Evolutionary conservation across 2,113 vertebrate genomes (phyloP).

Genomic region (Misgurnus mizolepis): DNA sequence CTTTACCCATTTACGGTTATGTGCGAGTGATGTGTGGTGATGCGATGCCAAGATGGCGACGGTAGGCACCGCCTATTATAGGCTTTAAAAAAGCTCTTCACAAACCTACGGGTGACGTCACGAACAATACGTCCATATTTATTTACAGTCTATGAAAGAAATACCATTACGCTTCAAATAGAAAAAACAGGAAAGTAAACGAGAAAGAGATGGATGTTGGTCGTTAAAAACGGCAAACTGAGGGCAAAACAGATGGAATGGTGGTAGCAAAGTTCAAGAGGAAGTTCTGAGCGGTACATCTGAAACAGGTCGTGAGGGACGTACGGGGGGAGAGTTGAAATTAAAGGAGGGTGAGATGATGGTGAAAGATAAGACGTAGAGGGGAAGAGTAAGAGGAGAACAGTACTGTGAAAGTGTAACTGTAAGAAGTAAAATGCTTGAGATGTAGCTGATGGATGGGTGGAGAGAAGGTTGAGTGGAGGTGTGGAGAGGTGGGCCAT

Average conservation of each 20-base stretch:
- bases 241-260: constrained; percentile 13
- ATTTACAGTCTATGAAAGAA: no score
- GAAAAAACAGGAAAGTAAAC: neutral
- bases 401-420: constrained; percentile 1
- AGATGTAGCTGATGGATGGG: constrained; percentile 17
- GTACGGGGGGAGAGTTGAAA: neutral
- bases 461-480: neutral
- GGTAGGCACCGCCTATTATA: no score
- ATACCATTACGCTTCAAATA: no score
- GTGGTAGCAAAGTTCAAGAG: constrained; percentile 18
- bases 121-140: no score
- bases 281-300: constrained; percentile 30
- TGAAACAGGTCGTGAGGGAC: neutral
- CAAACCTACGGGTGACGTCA: no score
- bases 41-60: no score
- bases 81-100: no score
- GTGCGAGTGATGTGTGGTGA: no score
- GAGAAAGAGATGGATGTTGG: neutral
- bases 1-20: no score
- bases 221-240: neutral
- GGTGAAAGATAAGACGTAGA: neutral
- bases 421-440: neutral
- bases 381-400: neutral
- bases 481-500: constrained; percentile 37
- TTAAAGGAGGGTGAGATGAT: constrained; percentile 3